A percentile compares a stretch with the other conserved stretches of the same genome.
phyloP scores from a whole-genome alignment of 2,113 vertebrate species.

The Poeciliopsis retropinna region DNA sequence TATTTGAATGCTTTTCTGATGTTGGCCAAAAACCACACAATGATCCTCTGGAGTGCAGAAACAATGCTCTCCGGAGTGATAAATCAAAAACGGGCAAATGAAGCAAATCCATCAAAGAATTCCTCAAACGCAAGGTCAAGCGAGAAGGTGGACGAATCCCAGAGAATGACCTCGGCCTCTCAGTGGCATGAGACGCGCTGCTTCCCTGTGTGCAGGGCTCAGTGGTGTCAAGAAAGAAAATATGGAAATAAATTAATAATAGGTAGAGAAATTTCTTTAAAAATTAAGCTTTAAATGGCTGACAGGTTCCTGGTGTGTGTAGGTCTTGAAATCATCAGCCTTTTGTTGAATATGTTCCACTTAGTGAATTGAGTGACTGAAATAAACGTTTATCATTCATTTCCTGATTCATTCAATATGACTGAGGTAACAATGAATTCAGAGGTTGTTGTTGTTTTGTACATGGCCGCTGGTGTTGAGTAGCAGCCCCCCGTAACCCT shows the following conservation, averaged over 20 bases:
- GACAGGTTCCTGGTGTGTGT: too few species aligned
- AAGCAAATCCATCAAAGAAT: constrained; percentile 25
- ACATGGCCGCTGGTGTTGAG: too few species aligned
- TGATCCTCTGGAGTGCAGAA: constrained; percentile 43
- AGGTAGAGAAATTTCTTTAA: not conserved
- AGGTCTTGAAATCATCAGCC: too few species aligned
- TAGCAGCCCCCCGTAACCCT: too few species aligned
- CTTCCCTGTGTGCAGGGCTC: not conserved
- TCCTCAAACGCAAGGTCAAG: constrained; percentile 13
- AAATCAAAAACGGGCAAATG: constrained; percentile 20
- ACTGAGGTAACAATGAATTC: too few species aligned
- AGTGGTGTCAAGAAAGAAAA: not conserved
- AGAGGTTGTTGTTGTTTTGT: too few species aligned
- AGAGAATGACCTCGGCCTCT: not conserved
- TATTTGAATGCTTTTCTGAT: constrained; percentile 36
- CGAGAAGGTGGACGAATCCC: not conserved
- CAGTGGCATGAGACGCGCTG: not conserved
- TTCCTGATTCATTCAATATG: too few species aligned
- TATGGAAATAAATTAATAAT: not conserved
- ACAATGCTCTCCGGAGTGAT: constrained; percentile 40
- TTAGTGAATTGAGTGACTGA: too few species aligned
- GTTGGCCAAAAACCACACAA: constrained; percentile 49
- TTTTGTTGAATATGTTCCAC: too few species aligned
- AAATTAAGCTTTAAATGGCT: not conserved
- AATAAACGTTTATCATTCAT: too few species aligned